A percentile compares a stretch with the other conserved stretches of the same genome.
Conservation (phyloP, 2,888 invertebrate species). For the Polymixis flavicincta region DNA sequence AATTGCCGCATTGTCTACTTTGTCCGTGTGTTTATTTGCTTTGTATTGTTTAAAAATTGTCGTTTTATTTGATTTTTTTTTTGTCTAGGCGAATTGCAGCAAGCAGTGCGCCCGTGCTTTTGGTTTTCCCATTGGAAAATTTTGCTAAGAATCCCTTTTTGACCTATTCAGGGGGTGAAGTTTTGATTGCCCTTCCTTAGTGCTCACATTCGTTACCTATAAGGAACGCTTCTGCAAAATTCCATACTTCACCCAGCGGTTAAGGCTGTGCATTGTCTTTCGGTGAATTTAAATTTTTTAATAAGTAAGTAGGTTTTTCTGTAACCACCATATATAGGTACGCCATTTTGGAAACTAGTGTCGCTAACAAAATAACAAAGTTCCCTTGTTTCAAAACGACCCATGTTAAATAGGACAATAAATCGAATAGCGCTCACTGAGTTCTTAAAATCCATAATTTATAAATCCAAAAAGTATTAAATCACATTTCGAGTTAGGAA, state of each 20-base stretch:
- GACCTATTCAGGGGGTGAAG: too few relatives aligned
- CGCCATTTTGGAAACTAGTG: not conserved
- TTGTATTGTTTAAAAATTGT: conserved; percentile 19
- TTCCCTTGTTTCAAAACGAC: conserved; percentile 13
- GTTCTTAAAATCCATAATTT: conserved; percentile 50
- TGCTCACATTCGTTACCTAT: too few relatives aligned
- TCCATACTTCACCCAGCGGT: too few relatives aligned
- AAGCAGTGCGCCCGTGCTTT: too few relatives aligned
- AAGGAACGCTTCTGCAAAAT: too few relatives aligned
- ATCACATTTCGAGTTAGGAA: conserved; percentile 62
- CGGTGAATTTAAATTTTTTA: too few relatives aligned
- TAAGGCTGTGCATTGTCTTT: too few relatives aligned
- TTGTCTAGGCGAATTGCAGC: not conserved
- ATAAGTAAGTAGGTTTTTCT: not conserved
- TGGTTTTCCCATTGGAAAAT: too few relatives aligned
- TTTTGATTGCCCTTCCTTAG: too few relatives aligned
- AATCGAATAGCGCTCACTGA: conserved; percentile 36
- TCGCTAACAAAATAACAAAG: not conserved
- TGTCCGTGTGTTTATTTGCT: conserved; percentile 12
- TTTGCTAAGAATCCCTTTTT: too few relatives aligned
- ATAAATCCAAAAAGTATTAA: conserved; percentile 60
- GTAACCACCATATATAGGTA: too few relatives aligned
- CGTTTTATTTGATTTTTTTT: not conserved
- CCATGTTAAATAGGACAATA: conserved; percentile 24
- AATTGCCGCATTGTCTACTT: conserved; percentile 43